These are phyloP conservation scores for Oncopeltus fasciatus DNA, from an alignment of 1,140 invertebrate species.

Conservation along the genomic window DNA sequence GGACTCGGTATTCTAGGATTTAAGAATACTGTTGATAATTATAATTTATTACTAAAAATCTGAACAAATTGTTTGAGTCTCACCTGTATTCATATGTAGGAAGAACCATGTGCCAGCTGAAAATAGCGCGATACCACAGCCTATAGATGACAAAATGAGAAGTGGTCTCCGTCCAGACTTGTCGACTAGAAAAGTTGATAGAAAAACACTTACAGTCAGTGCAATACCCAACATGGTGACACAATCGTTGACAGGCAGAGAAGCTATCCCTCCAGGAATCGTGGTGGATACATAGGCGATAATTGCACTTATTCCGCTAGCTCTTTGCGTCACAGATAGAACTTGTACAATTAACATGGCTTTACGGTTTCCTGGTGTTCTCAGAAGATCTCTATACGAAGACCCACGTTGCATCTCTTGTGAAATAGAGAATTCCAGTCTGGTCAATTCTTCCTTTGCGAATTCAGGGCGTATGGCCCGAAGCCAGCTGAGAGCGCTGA, in stretches of 20 bases:
- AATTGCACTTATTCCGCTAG: background rate
- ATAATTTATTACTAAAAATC: too few species aligned
- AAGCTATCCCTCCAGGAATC: background rate
- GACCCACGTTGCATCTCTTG: background rate
- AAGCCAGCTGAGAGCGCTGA: slow-evolving; percentile 34
- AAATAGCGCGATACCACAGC: slow-evolving; percentile 19
- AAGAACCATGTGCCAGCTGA: slow-evolving; percentile 19
- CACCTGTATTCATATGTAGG: slow-evolving; percentile 25
- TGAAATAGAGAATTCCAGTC: background rate
- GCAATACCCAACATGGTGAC: background rate
- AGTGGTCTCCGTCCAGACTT: slow-evolving; percentile 34
- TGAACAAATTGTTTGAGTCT: too few species aligned
- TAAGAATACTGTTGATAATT: too few species aligned
- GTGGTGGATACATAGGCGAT: slow-evolving; percentile 3
- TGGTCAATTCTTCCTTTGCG: background rate
- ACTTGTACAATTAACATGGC: slow-evolving; percentile 11
- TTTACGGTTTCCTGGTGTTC: background rate
- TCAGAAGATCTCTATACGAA: background rate
- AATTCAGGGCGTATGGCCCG: slow-evolving; percentile 21
- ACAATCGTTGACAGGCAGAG: background rate
- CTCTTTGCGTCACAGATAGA: background rate
- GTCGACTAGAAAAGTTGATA: slow-evolving; percentile 32
- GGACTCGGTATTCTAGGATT: too few species aligned
- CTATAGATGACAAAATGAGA: slow-evolving; percentile 31
- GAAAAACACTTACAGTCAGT: slow-evolving; percentile 29